Evolutionary conservation across 2,888 invertebrate genomes (phyloP).

Genomic region (Oithona nana): DNA sequence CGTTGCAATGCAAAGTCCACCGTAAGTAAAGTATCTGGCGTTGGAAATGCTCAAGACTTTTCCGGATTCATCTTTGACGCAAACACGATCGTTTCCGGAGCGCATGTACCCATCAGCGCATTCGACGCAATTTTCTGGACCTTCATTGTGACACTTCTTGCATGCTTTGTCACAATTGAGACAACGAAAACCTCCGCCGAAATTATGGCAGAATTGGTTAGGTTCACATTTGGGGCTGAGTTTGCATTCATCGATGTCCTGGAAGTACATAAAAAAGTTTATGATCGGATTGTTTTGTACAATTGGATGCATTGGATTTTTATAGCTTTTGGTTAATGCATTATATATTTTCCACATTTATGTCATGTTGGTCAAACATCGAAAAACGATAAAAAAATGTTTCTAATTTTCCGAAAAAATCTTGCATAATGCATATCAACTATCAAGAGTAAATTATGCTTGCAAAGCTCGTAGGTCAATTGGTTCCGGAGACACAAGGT

Average conservation of each 20-base stretch:
- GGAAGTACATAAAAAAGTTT: no score
- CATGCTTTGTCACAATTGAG: slow-evolving; percentile 35
- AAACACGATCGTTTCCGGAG: slow-evolving; percentile 51
- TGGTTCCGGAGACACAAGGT: no score
- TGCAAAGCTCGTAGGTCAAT: no score
- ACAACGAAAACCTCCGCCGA: slow-evolving; percentile 49
- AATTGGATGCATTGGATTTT: no score
- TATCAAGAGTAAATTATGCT: no score
- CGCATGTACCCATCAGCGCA: slow-evolving; percentile 54
- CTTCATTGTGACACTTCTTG: slow-evolving; percentile 62
- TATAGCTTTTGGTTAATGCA: no score
- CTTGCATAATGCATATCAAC: no score
- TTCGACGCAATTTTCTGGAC: slow-evolving; percentile 68
- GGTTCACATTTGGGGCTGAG: slow-evolving; percentile 34
- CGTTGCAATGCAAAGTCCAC: slow-evolving; percentile 62
- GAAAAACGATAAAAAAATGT: no score
- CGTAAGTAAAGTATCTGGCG: slow-evolving; percentile 59
- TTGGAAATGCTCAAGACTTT: slow-evolving; percentile 9
- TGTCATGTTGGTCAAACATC: no score
- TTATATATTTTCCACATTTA: no score
- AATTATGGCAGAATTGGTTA: slow-evolving; percentile 71
- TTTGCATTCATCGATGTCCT: slow-evolving; percentile 67
- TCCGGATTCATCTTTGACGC: slow-evolving; percentile 26
- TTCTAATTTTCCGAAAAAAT: no score
- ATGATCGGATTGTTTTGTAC: no score